These are phyloP conservation scores for human DNA, from an alignment of 2,113 vertebrate species.

Conservation along the genomic window GRCh38 chr7:150282001-150282500, in stretches of 20 bases:
- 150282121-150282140: background rate
- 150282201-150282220: background rate
- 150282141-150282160: background rate
- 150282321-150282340: background rate
- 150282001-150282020: background rate
- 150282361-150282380: too few species aligned
- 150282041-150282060: background rate
- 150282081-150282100: background rate
- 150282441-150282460: background rate
- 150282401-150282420: background rate
- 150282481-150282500: background rate
- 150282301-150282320: accelerated
- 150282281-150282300: background rate
- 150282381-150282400: background rate
- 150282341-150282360: background rate
- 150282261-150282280: background rate
- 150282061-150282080: background rate
- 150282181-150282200: background rate
- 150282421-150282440: background rate
- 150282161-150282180: background rate
- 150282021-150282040: background rate
- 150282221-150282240: background rate
- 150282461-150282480: background rate
- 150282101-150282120: background rate
- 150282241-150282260: accelerated